A percentile compares a stretch with the other conserved stretches of the same genome.
phyloP scores from a whole-genome alignment of 2,797 vertebrate species.

The Intellagama lesueurii region DNA sequence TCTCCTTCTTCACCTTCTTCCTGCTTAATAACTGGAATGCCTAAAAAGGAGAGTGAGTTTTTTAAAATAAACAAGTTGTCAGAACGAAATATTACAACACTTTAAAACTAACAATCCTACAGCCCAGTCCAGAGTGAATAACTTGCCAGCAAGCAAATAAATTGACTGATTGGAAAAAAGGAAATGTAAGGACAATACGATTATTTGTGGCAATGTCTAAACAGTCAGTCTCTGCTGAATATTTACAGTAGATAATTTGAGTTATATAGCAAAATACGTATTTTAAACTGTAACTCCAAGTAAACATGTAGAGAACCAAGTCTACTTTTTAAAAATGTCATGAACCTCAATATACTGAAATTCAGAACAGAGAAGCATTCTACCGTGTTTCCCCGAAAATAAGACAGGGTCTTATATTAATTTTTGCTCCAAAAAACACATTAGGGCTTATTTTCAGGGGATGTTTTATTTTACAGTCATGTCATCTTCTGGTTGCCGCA shows the following conservation, averaged over 20 bases:
- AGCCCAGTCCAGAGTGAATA: not conserved
- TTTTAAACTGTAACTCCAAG: not conserved
- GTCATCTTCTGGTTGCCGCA: too few relatives aligned
- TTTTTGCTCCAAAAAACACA: too few relatives aligned
- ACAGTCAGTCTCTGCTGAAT: too few relatives aligned
- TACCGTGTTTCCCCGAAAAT: not conserved
- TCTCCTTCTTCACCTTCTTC: conserved; percentile 87
- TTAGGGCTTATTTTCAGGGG: too few relatives aligned
- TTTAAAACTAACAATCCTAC: not conserved
- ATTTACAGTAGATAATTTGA: not conserved
- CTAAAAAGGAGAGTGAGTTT: conserved; percentile 70
- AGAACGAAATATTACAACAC: not conserved
- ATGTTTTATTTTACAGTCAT: too few relatives aligned
- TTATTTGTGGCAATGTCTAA: too few relatives aligned
- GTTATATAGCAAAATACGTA: not conserved
- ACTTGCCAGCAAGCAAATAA: not conserved
- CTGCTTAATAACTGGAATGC: conserved; percentile 89
- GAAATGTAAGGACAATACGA: too few relatives aligned
- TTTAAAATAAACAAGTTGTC: not conserved
- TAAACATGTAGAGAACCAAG: not conserved
- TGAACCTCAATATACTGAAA: not conserved
- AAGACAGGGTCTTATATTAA: too few relatives aligned
- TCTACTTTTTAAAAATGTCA: not conserved
- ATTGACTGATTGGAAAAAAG: not conserved
- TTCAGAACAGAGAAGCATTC: not conserved